Percentiles rank a stretch among this genome's conserved stretches.
These are phyloP conservation scores for Solea solea DNA, from an alignment of 2,113 vertebrate genomes.

Conservation along the genomic window DNA sequence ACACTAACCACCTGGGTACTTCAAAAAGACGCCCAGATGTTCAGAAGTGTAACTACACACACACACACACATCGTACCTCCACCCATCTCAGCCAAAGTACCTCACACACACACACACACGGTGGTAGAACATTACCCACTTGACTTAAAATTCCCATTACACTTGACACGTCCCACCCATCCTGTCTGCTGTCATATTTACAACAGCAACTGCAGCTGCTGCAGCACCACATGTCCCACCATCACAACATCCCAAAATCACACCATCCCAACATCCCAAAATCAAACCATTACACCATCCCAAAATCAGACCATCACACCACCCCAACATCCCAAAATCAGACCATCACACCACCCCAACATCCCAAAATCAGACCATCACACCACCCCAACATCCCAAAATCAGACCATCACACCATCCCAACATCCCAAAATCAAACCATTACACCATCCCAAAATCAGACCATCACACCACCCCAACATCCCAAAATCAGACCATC, in stretches of 20 bases:
- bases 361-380: no score
- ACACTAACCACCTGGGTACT: constrained; percentile 71
- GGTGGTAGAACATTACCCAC: constrained; percentile 63
- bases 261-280: no score
- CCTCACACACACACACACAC: constrained; percentile 15
- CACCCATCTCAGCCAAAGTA: neutral
- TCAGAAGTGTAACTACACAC: constrained; percentile 28
- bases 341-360: no score
- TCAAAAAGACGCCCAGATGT: constrained; percentile 80
- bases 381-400: no score
- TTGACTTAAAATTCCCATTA: constrained; percentile 63
- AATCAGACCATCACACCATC: neutral
- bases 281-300: no score
- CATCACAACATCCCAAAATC: no score
- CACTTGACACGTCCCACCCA: constrained; percentile 60
- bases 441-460: no score
- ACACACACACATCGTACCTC: constrained; percentile 23
- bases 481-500: no score
- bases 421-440: no score
- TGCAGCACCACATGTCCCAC: constrained; percentile 24
- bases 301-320: no score
- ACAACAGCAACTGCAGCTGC: constrained; percentile 55
- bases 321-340: no score
- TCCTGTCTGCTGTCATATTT: constrained; percentile 43
- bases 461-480: no score